Conservation (phyloP, 2,113 vertebrate genomes). For the Pollimyrus isidori region DNA sequence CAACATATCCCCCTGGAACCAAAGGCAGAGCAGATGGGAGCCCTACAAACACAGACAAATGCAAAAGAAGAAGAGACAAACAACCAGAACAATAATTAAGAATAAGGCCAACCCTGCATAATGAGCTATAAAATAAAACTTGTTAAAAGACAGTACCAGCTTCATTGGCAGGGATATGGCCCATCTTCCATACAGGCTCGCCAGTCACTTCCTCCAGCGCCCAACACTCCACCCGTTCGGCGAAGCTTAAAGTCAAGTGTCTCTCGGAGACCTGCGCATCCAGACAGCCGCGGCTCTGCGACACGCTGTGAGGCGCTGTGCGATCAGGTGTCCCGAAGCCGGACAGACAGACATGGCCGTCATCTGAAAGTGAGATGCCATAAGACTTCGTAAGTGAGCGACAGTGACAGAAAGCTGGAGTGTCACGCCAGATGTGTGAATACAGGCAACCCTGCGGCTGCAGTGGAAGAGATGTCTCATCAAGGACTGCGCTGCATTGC, state of each 20-base stretch:
- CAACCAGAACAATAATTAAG: not conserved
- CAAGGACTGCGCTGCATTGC: not conserved
- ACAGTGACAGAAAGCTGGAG: not conserved
- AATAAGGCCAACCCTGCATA: not conserved
- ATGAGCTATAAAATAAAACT: not conserved
- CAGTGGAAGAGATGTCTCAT: not conserved
- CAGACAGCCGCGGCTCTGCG: constrained; percentile 46
- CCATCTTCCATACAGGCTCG: constrained; percentile 53
- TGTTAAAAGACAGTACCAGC: constrained; percentile 34
- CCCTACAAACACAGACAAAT: constrained; percentile 27
- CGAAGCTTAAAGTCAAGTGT: constrained; percentile 54
- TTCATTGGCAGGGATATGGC: constrained; percentile 19
- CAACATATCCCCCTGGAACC: constrained; percentile 67
- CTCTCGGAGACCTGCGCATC: constrained; percentile 64
- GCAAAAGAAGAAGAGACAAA: not conserved
- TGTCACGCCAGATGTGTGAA: too few relatives aligned
- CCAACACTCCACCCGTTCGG: constrained; percentile 51
- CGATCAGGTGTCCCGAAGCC: constrained; percentile 42
- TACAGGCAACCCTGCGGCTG: too few relatives aligned
- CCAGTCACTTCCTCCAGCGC: constrained; percentile 44
- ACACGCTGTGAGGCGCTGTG: not conserved
- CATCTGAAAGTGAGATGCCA: not conserved
- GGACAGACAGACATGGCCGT: constrained; percentile 40
- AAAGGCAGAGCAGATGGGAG: constrained; percentile 57
- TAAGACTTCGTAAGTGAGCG: not conserved